Evolutionary conservation across 2,113 vertebrate species (phyloP), one percentile per base, ranked within the genome.

Genomic region (Myotis brandtii): DNA sequence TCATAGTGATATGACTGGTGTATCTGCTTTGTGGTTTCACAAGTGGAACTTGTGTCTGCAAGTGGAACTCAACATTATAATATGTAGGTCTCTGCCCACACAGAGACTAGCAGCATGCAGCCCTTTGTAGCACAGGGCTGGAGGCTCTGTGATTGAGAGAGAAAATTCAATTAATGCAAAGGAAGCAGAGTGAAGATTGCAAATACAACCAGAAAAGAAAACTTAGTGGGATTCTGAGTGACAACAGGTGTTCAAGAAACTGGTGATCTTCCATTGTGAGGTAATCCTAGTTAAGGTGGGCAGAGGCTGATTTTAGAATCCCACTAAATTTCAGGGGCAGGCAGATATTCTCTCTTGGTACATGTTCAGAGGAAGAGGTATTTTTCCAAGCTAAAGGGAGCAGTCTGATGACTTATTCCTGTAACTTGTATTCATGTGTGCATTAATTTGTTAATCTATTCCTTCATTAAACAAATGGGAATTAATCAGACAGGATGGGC

Each of bases 361-460:
- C n/a, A 17, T 56, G 37, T 79, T 92, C 75, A 93, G 64, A 80
- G 14, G n/a, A 72, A 76, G 27, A 75, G 6, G 21, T 34, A 46
- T 73, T 93, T 95, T 94, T 95, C 72, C 32, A 50, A 72, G 23
- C 30, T 46, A 73, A 93, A 86, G 50, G 69, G 67, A 92, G 14
- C 20, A 89, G 66, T 70, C 30, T 20, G 10, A 34, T 73, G 40
- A 75, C 23, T 25, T 62, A 32, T 40, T 85, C 46, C 32, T 13
- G 34, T 62, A 59, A 32, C 32, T 48, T 72, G 5, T 89, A 52
- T 89, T 75, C 32, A 85, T 34, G 32, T 20, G 25, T n/a, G 32
- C 13, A 66, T 83, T 75, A 2, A 9, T 43, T 80, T 48, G 69
- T 86, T 83, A 43, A 69, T 81, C 56, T 23, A 37, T 25, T 82